phyloP scores from a whole-genome alignment of 2,797 vertebrate genomes.

The Fundulus diaphanus region DNA sequence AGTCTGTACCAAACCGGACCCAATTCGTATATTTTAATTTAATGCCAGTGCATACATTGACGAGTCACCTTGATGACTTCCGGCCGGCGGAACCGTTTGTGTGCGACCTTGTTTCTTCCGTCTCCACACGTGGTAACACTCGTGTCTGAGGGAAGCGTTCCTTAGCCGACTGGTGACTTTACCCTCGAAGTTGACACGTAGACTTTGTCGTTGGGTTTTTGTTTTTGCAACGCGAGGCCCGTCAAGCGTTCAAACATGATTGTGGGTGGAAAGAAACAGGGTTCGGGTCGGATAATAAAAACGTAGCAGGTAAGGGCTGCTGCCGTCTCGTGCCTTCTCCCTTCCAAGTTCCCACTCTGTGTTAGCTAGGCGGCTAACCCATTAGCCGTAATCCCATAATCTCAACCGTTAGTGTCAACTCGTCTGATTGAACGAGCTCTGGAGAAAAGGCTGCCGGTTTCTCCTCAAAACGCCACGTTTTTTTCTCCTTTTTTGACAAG shows the following conservation, averaged over 20 bases:
- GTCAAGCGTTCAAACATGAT: constrained; percentile 46
- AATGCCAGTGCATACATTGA: not conserved
- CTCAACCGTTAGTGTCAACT: constrained; percentile 47
- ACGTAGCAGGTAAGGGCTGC: constrained; percentile 60
- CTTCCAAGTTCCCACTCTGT: not conserved
- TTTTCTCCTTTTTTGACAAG: not conserved
- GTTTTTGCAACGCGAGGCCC: constrained; percentile 4
- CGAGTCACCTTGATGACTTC: too few relatives aligned
- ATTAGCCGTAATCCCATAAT: constrained; percentile 78
- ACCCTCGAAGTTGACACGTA: constrained; percentile 63
- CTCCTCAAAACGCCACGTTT: not conserved
- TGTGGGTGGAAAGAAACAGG: constrained; percentile 4
- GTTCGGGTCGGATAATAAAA: constrained; percentile 29
- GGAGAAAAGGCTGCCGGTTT: not conserved
- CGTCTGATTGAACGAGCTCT: not conserved
- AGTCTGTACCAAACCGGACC: not conserved
- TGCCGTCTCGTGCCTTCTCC: constrained; percentile 46
- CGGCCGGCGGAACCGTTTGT: constrained; percentile 57
- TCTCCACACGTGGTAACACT: constrained; percentile 34
- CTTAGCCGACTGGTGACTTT: constrained; percentile 46
- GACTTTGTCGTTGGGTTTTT: not conserved
- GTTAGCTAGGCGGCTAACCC: constrained; percentile 55
- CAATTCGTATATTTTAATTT: not conserved
- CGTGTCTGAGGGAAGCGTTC: constrained; percentile 60
- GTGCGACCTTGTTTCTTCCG: constrained; percentile 17